phyloP scores from a whole-genome alignment of 1,140 invertebrate species.

The Drosophila nasuta region DNA sequence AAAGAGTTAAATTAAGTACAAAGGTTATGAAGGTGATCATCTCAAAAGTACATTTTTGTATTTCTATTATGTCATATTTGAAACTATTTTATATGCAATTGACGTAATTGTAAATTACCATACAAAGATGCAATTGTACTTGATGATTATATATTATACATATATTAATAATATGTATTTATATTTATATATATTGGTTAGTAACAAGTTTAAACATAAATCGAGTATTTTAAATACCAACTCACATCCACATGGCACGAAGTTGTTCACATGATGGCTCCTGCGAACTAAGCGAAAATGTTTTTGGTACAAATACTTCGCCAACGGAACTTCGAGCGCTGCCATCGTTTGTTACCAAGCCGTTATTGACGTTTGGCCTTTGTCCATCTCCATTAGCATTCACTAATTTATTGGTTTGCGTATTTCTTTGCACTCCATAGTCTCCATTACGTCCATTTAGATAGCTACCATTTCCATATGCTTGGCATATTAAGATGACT shows the following conservation, averaged over 20 bases:
- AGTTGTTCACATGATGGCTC: slow-evolving; percentile 95
- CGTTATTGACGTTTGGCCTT: slow-evolving; percentile 14
- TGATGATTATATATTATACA: too few relatives aligned
- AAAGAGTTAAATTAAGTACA: too few relatives aligned
- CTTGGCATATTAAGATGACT: slow-evolving; percentile 39
- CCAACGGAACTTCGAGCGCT: slow-evolving; percentile 51
- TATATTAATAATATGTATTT: too few relatives aligned
- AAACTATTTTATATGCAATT: too few relatives aligned
- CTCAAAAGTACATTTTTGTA: too few relatives aligned
- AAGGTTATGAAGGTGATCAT: too few relatives aligned
- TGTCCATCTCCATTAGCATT: slow-evolving; percentile 19
- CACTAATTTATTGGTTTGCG: slow-evolving; percentile 26
- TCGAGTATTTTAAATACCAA: neutral
- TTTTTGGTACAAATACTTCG: slow-evolving; percentile 78
- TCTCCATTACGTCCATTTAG: slow-evolving; percentile 45
- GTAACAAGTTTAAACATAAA: neutral
- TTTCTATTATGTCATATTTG: too few relatives aligned
- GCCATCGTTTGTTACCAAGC: slow-evolving; percentile 24
- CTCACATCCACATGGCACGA: slow-evolving; percentile 94
- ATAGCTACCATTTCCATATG: slow-evolving; percentile 56
- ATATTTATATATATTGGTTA: too few relatives aligned
- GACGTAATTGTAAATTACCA: too few relatives aligned
- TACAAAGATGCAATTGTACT: too few relatives aligned
- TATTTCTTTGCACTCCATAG: slow-evolving; percentile 28
- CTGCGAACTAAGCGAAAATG: slow-evolving; percentile 76